Evolutionary conservation across 2,797 vertebrate species (phyloP), one percentile per base, ranked within the genome.

Genomic region (Catostomus latipinnis): DNA sequence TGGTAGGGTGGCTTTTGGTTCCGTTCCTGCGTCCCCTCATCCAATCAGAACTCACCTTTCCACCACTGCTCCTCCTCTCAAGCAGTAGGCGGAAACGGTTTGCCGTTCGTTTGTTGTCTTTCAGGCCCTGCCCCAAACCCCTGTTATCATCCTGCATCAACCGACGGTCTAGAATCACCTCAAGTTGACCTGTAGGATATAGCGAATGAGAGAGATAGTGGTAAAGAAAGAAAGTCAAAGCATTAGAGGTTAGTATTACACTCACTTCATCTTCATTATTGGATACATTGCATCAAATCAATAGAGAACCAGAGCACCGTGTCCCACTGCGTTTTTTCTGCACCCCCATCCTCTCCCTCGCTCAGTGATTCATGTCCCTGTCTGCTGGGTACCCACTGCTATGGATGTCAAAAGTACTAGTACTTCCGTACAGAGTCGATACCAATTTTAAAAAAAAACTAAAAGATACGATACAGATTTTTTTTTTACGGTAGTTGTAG

Each of bases 131-230:
- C 82, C 98, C 98, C 6, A 99, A 93, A 68, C 98, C 98, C 0
- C 98, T 95, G 87, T 99, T 99, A 92, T 99, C 98, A 1, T 99
- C 98, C 89, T 99, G 98, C 96, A 99, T 98, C 71, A 99, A 92
- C 43, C 97, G 94, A 4, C 98, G 95, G 91, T 99, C 98, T 93
- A 99, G 88, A 87, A 99, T 96, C 85, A 98, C 96, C 91, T 99
- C 98, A 65, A 99, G 92, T 88, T 99, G 96, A 83, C 98, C 98
- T 99, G 91, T 11, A 49, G 74, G 22, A 74, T 52, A 78, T 14
- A 4, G 9, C 72, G 8, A 62, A 18, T 46, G 1, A 49, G 11
- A 46, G 6, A 49, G 11, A 10, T 34, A 63, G 48, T 49, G 16
- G 45, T 8, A 13, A 61, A 22, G 10, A 63, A 18, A 1, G 18